Base-by-base conservation (phyloP, 1,140 invertebrate genomes). In the Zophobas morio region DNA sequence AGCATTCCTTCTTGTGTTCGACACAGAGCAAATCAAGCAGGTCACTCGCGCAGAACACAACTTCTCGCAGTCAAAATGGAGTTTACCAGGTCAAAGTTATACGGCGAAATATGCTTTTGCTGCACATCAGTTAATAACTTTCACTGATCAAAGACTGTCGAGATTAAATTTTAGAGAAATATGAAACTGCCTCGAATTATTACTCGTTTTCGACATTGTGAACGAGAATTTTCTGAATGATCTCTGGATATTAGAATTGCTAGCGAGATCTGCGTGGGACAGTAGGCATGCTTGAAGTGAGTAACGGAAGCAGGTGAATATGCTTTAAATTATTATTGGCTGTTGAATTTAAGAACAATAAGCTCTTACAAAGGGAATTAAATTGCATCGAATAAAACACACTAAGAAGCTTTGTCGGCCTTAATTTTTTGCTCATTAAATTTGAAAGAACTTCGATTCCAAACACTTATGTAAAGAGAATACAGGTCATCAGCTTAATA, bases 41-140 rank as follows among this genome's bases (percentile, higher is more conserved):
- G 74, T 75, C 60, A 75, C 54, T 75, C 74, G 74, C 40, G 74
- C 56, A 63, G 74, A 75, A 75, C 74, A 49, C 60, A 75, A 75
- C 56, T 75, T 75, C 60, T 49, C 36, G 56, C 40, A 66, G 47
- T 73, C 54, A 54, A 32, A 73, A 73, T 73, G 34, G 47, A 54
- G 40, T 70, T 75, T 63, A 51, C 57, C 46, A 40, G 60, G 56
- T 75, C 74, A 66, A 75, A 75, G 54, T 51, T 54, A 39, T 56
- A 54, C 37, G 5, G 47, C 20, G 54, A 54, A 56, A 53, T 53
- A 73, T 73, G 71, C 71, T 73, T 73, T 72, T 73, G 49, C 49
- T 37, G 37, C 71, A 56, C n/a, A 73, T 73, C 71, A 53, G 71
- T 73, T 73, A 73, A 73, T 56, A 73, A 56, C 47, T 73, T 73